Evolutionary conservation across 2,113 vertebrate species (phyloP).

Genomic region (Muntiacus muntjak): DNA sequence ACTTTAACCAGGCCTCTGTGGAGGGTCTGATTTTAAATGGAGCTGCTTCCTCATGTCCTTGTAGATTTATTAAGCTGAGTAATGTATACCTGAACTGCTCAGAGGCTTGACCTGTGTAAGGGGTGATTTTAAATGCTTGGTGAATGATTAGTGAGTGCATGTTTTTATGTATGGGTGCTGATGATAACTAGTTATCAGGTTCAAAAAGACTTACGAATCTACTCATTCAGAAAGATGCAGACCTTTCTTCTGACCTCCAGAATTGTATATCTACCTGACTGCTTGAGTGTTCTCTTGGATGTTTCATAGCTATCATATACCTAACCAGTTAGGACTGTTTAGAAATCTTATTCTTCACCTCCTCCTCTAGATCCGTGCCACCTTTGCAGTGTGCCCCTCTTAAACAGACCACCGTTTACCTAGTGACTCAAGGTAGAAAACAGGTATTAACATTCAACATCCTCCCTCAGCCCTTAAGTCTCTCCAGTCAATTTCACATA

Average conservation of each 20-base stretch:
- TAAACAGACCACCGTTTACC: neutral
- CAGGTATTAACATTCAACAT: neutral
- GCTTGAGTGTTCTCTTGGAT: neutral
- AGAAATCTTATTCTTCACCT: neutral
- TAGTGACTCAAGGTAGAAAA: neutral
- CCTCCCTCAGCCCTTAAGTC: neutral
- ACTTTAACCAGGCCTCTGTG: neutral
- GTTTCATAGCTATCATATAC: neutral
- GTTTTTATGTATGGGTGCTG: neutral
- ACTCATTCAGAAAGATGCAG: neutral
- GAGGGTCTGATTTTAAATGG: conserved; percentile 30
- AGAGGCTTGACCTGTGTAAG: neutral
- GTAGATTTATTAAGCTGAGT: neutral
- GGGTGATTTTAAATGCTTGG: neutral
- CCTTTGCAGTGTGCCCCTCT: neutral
- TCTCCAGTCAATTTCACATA: neutral
- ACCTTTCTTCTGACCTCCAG: neutral
- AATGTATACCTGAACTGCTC: neutral
- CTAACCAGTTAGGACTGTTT: neutral
- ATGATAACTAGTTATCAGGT: neutral
- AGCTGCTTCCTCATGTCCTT: neutral
- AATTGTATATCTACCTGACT: neutral
- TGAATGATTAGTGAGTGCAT: neutral
- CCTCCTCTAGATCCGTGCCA: neutral
- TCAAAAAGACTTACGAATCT: neutral